Evolutionary conservation across 2,888 invertebrate genomes (phyloP).

Genomic region (Drosophila aldrichi): DNA sequence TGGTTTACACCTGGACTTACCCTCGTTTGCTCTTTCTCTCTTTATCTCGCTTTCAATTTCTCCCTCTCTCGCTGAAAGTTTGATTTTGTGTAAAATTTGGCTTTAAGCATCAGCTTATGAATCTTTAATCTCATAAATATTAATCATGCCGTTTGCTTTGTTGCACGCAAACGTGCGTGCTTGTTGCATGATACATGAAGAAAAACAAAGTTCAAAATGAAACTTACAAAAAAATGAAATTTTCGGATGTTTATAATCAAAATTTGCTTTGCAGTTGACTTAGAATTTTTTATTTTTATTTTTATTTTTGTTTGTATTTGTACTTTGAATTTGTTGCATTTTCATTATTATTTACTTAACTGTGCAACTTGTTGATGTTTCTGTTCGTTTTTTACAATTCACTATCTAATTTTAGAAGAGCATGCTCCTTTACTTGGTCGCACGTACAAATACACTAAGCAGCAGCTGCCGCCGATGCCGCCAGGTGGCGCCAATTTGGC

Average conservation of each 20-base stretch:
- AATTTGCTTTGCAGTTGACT: background rate
- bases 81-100: slow-evolving; percentile 11
- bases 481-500: slow-evolving; percentile 35
- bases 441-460: slow-evolving; percentile 79
- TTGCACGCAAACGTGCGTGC: slow-evolving; percentile 39
- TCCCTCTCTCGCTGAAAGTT: slow-evolving; percentile 1
- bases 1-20: background rate
- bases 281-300: background rate
- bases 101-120: background rate
- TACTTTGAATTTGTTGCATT: slow-evolving; percentile 1
- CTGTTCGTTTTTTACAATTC: slow-evolving; percentile 64
- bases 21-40: background rate
- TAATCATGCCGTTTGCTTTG: slow-evolving; percentile 26
- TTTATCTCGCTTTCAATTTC: background rate
- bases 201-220: background rate
- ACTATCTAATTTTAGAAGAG: slow-evolving; percentile 86
- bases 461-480: slow-evolving; percentile 26
- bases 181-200: slow-evolving; percentile 41
- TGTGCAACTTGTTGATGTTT: slow-evolving; percentile 53
- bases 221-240: background rate
- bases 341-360: slow-evolving; percentile 11
- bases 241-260: too few species aligned
- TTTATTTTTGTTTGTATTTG: background rate
- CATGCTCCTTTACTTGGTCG: slow-evolving; percentile 86
- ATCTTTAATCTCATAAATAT: slow-evolving; percentile 1